phyloP scores from a whole-genome alignment of 2,797 vertebrate species.

The Neosalanx taihuensis region DNA sequence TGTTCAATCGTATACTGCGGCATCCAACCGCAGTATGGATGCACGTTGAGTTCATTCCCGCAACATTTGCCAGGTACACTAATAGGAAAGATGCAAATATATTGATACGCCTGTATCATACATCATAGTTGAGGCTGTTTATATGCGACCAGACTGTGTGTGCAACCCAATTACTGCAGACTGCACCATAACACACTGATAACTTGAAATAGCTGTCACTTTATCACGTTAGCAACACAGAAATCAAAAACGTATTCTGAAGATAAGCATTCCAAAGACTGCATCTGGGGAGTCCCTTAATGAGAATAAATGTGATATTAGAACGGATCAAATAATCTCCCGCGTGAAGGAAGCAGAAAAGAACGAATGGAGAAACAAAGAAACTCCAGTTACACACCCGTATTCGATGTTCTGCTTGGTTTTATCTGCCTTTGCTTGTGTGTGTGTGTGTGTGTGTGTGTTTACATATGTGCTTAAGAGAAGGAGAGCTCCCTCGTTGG shows the following conservation, averaged over 20 bases:
- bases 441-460: conserved; percentile 9
- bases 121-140: conserved; percentile 76
- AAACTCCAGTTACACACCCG: conserved; percentile 10
- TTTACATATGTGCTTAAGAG: neutral
- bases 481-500: neutral
- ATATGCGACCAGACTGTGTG: conserved; percentile 67
- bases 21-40: conserved; percentile 16
- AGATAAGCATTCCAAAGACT: conserved; percentile 75
- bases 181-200: conserved; percentile 74
- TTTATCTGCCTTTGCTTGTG: conserved; percentile 25
- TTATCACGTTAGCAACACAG: conserved; percentile 77
- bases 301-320: conserved; percentile 81
- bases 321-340: conserved; percentile 81
- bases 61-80: conserved; percentile 74
- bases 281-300: conserved; percentile 77
- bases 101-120: conserved; percentile 75
- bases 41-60: conserved; percentile 42
- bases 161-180: conserved; percentile 61
- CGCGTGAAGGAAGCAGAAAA: conserved; percentile 73
- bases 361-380: conserved; percentile 4
- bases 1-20: conserved; percentile 25
- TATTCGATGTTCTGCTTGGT: conserved; percentile 5
- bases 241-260: conserved; percentile 75
- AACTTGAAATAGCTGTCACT: conserved; percentile 85
- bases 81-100: conserved; percentile 72